Base-by-base conservation (phyloP, 2,797 vertebrate genomes). In the Thaleichthys pacificus region DNA sequence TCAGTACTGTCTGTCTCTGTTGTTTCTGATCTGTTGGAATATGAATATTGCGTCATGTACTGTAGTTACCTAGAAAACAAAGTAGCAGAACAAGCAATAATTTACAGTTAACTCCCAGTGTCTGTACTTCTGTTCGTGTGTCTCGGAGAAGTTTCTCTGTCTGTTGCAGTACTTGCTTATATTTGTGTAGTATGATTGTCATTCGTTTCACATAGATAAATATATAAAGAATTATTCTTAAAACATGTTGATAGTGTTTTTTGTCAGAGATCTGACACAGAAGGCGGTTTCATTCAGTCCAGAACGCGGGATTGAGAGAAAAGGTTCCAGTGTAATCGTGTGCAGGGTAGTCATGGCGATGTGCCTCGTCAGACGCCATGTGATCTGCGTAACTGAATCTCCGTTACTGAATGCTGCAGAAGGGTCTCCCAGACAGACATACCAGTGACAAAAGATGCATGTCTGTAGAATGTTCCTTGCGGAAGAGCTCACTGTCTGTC, bases 71-170 rank as follows among this genome's bases (percentile, higher is more conserved):
- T 85, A 87, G 87, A 92, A 88, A 93, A 91, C 84, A 89, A 90
- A 82, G 90, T 94, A 93, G 93, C 93, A 93, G 88, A 90, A 85
- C 74, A 90, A 94, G 93, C 93, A 94, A 94, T 94, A 94, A 94
- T 93, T 93, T 90, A 86, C 84, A 89, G 87, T 91, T 92, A 82
- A 91, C 84, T 86, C 88, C 85, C 79, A 77, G 83, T 90, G 87
- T 89, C 82, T 92, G 92, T 92, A 89, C 80, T 89, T 84, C 90
- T 89, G 89, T 88, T 92, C 88, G n/a, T 89, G 86, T 91, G 82
- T 87, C 93, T 89, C 85, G 78, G 87, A 90, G 85, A 87, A 84
- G 77, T 76, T 88, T 89, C 87, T 92, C 88, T 90, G 85, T 90
- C 88, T 93, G 87, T 90, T 86, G 77, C 84, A 78, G 84, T 90